phyloP scores from a whole-genome alignment of 2,797 vertebrate species.

The Argya squamiceps region DNA sequence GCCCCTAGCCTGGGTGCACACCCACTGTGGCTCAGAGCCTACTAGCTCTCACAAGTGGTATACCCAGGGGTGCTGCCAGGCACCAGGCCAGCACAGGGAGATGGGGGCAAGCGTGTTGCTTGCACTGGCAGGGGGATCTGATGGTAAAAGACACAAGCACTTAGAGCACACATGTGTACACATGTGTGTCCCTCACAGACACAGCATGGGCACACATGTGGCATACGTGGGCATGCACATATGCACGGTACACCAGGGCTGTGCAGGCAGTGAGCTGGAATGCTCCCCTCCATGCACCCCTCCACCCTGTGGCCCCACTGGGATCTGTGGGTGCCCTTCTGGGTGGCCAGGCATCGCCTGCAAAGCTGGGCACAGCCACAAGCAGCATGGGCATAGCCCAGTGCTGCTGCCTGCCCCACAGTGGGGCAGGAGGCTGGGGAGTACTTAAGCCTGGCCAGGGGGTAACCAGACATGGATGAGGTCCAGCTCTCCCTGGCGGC shows the following conservation, averaged over 20 bases:
- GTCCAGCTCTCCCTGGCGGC: background rate
- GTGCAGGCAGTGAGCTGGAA: background rate
- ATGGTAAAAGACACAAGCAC: conserved; percentile 30
- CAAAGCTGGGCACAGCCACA: background rate
- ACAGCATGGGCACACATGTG: background rate
- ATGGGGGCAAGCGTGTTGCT: background rate
- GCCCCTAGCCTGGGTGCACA: background rate
- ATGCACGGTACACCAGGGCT: background rate
- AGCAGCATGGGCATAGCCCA: background rate
- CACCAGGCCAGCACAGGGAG: background rate
- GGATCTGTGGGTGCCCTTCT: background rate
- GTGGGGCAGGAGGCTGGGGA: background rate
- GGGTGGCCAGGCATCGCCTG: background rate
- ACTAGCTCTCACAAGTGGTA: background rate
- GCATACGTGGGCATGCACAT: background rate
- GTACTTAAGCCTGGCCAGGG: background rate
- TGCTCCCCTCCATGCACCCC: background rate
- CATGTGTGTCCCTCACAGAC: background rate
- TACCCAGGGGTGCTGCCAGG: background rate
- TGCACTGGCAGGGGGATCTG: background rate
- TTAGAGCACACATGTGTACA: background rate
- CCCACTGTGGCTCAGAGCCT: background rate
- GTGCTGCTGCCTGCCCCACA: background rate
- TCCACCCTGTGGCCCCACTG: background rate
- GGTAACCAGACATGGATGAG: background rate